A percentile compares a stretch with the other conserved stretches of the same genome.
These are phyloP conservation scores for Drosophila truncata DNA, from an alignment of 1,140 invertebrate genomes.

Conservation along the genomic window DNA sequence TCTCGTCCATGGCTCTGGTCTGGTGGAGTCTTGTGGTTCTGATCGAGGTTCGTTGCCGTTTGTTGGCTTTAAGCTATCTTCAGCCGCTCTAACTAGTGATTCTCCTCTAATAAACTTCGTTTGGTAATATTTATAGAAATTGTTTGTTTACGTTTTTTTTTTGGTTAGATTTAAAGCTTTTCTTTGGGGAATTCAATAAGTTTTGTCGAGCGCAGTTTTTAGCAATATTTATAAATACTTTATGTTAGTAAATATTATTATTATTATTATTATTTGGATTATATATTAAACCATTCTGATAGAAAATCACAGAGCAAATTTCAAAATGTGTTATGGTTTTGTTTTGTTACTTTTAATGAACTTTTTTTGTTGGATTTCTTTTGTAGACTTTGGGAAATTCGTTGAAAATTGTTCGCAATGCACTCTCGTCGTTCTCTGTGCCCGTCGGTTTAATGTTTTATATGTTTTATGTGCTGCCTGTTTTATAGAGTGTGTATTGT, in stretches of 20 bases:
- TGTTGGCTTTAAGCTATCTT: conserved; percentile 29
- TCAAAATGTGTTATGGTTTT: conserved; percentile 67
- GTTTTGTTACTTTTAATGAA: conserved; percentile 38
- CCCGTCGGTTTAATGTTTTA: conserved; percentile 44
- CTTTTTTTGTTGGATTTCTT: conserved; percentile 44
- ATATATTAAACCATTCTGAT: conserved; percentile 78
- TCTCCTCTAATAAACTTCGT: conserved; percentile 18
- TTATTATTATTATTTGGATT: conserved; percentile 66
- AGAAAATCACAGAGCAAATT: conserved; percentile 84
- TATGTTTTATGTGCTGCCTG: conserved; percentile 32
- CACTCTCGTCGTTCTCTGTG: conserved; percentile 32
- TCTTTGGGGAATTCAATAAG: conserved; percentile 62
- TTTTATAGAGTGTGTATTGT: conserved; percentile 2
- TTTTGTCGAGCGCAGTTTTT: conserved; percentile 55
- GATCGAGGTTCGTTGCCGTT: conserved; percentile 25
- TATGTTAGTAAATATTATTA: conserved; percentile 50
- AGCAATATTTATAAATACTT: conserved; percentile 70
- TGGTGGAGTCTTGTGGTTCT: conserved; percentile 1
- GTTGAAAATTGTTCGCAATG: conserved; percentile 69
- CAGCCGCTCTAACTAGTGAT: conserved; percentile 37
- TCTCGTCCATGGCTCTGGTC: conserved; percentile 88
- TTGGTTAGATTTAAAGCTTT: conserved; percentile 47
- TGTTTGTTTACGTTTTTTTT: conserved; percentile 36
- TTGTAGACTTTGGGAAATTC: conserved; percentile 75
- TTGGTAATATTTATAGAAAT: conserved; percentile 48